Evolutionary conservation across 1,140 invertebrate species (phyloP).

Genomic region (Calosoma granatense): DNA sequence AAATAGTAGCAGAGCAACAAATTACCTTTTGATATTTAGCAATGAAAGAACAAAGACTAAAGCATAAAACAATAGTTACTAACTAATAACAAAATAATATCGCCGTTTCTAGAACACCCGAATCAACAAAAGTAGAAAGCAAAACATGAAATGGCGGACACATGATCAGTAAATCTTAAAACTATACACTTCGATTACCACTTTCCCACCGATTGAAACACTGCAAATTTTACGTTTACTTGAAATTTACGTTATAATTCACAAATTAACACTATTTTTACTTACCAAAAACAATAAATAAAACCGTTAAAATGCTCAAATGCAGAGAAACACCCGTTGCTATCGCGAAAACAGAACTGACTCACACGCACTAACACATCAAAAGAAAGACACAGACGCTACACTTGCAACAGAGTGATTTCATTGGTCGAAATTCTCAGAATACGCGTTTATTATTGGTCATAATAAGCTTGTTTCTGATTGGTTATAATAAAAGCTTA

Average conservation of each 20-base stretch:
- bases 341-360: background rate
- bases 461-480: background rate
- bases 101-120: background rate
- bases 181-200: background rate
- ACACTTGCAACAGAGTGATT: background rate
- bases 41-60: background rate
- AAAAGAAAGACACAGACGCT: background rate
- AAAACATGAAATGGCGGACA: slow-evolving; percentile 3
- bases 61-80: background rate
- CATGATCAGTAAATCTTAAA: background rate
- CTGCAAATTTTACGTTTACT: background rate
- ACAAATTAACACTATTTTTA: background rate
- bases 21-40: background rate
- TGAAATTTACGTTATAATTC: background rate
- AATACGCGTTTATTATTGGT: background rate
- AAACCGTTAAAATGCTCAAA: background rate
- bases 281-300: background rate
- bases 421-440: background rate
- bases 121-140: background rate
- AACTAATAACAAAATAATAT: background rate
- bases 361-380: background rate
- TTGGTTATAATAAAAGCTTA: background rate
- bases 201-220: slow-evolving; percentile 41
- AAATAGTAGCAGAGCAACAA: background rate
- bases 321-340: background rate